Evolutionary conservation across 2,888 invertebrate genomes (phyloP).

Genomic region (Harpagoxenus sublaevis): DNA sequence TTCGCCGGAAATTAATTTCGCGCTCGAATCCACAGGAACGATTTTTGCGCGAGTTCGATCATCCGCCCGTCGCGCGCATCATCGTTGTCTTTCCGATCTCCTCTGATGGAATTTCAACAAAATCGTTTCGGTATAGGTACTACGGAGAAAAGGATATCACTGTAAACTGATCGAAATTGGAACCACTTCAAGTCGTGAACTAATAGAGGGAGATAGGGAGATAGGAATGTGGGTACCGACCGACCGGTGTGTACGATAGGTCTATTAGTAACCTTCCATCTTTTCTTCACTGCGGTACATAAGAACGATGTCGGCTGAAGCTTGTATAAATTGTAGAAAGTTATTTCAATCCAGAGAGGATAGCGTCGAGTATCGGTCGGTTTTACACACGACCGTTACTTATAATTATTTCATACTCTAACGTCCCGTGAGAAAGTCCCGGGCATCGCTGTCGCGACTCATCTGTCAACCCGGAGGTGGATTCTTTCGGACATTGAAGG

Average conservation of each 20-base stretch:
- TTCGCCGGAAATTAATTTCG: slow-evolving; percentile 72
- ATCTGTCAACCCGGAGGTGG: slow-evolving; percentile 68
- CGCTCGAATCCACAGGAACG: slow-evolving; percentile 60
- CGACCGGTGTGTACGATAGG: not conserved
- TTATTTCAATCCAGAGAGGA: slow-evolving; percentile 15
- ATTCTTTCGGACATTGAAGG: slow-evolving; percentile 73
- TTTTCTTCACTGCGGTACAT: not conserved
- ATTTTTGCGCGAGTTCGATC: slow-evolving; percentile 59
- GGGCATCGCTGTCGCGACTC: slow-evolving; percentile 35
- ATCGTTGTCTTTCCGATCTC: slow-evolving; percentile 38
- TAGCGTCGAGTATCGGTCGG: slow-evolving; percentile 35
- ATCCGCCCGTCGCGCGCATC: slow-evolving; percentile 39
- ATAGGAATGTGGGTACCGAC: not conserved
- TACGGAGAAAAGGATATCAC: slow-evolving; percentile 21
- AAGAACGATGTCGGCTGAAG: not conserved
- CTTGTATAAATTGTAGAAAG: slow-evolving; percentile 29
- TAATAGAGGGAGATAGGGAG: slow-evolving; percentile 15
- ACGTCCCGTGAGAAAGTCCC: not conserved
- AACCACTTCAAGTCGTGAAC: slow-evolving; percentile 11
- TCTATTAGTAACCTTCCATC: slow-evolving; percentile 25
- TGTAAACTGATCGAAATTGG: slow-evolving; percentile 37
- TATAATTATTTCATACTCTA: slow-evolving; percentile 66
- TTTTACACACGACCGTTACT: slow-evolving; percentile 30
- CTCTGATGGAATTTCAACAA: slow-evolving; percentile 51
- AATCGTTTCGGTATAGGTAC: slow-evolving; percentile 28